Evolutionary conservation across 2,888 invertebrate species (phyloP).

Genomic region (Phortica okadai): DNA sequence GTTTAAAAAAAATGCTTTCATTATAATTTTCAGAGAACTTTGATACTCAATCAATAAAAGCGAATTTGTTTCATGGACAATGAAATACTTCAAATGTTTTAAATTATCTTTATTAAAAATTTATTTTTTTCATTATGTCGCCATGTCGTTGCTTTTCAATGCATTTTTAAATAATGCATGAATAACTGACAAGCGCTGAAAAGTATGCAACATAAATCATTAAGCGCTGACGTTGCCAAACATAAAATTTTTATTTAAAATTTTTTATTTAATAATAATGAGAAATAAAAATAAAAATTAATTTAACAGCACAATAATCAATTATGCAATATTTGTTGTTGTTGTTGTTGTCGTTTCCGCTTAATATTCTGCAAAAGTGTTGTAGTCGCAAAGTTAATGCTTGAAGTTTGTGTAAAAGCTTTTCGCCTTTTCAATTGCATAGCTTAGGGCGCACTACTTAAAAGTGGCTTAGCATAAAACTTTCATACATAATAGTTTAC

Average conservation of each 20-base stretch:
- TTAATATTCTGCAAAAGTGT: background rate
- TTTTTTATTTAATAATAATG: background rate
- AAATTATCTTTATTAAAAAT: background rate
- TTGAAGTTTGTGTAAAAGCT: background rate
- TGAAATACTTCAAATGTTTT: background rate
- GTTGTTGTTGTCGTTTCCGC: background rate
- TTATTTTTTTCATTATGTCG: background rate
- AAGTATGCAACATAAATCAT: slow-evolving; percentile 33
- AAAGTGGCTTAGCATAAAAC: background rate
- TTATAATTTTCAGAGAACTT: too few species aligned
- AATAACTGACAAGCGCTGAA: slow-evolving; percentile 25
- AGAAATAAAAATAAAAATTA: background rate
- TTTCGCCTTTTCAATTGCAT: background rate
- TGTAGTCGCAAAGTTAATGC: background rate
- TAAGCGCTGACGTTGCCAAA: background rate
- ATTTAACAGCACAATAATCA: slow-evolving; percentile 28
- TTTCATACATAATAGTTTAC: background rate
- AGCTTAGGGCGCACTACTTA: slow-evolving; percentile 2
- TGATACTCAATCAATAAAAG: too few species aligned
- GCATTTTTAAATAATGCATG: slow-evolving; percentile 25
- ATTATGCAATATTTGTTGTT: slow-evolving; percentile 19
- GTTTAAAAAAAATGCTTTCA: too few species aligned
- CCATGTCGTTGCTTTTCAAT: slow-evolving; percentile 19
- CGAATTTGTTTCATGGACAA: too few species aligned
- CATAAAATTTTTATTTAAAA: slow-evolving; percentile 15